Evolutionary conservation across 2,888 invertebrate genomes (phyloP), one percentile per base, ranked within the genome.

Genomic region (Pterostichus niger): DNA sequence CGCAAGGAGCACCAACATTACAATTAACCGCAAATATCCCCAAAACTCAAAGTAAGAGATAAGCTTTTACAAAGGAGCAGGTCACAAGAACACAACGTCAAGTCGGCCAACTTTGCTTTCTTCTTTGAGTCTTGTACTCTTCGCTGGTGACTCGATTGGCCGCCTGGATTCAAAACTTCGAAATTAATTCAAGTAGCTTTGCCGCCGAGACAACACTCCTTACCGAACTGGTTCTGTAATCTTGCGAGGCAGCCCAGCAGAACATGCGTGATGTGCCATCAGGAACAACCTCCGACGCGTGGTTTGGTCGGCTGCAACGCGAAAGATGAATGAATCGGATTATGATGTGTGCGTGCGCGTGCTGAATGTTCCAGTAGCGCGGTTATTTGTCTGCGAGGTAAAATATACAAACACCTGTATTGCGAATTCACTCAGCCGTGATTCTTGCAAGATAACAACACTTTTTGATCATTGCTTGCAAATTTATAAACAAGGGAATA

Each of bases 111-210:
- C 13, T 4, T 1, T 24, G 7, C 24, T 11, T 49, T 79, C 52
- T 11, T 5, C 24, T 24, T 24, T n/a, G 6, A 6, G 4, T 2
- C 64, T 64, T 64, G 49, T 24, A 31, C 3, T 31, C 46, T 1
- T 64, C 68, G 7, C 11, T 6, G 6, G 64, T 40, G 31, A 10
- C 33, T 49, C 10, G n/a, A 13, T 49, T 64, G 79, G 49, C 13
- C 49, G 13, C 9, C 31, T 79, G 68, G 64, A 46, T 79, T 79
- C 64, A 64, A 64, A 79, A 79, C 49, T 79, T 79, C 46, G 79
- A 79, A 79, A 79, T 79, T 79, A 79, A 79, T 79, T 79, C 79
- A 79, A 79, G 79, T 79, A 79, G 79, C 79, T 79, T 46, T 59
- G 78, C 59, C 40, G 56, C 15, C 59, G 35, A 59, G 59, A 78